Evolutionary conservation across 2,113 vertebrate species (phyloP).

Genomic region (Rhinoptilus africanus): DNA sequence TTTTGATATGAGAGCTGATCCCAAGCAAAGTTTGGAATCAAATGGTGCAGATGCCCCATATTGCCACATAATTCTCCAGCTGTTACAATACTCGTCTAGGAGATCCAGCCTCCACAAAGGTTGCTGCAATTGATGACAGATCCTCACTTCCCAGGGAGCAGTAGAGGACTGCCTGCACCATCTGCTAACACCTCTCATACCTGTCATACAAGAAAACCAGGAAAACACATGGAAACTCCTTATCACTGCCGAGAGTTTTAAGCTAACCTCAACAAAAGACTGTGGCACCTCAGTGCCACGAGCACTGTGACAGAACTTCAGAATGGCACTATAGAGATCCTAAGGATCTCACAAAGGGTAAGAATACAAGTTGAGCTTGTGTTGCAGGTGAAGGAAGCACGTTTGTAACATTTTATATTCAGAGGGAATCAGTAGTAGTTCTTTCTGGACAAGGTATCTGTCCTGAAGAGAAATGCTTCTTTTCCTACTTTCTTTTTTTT

Average conservation of each 20-base stretch:
- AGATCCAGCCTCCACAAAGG: not conserved
- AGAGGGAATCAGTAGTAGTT: not conserved
- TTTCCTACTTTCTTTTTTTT: not conserved
- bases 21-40: not conserved
- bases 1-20: not conserved
- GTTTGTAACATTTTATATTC: not conserved
- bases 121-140: not conserved
- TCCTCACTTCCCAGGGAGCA: not conserved
- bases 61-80: not conserved
- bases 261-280: not conserved
- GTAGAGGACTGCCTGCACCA: not conserved
- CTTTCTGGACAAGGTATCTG: not conserved
- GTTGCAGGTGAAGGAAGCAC: not conserved
- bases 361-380: not conserved
- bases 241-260: not conserved
- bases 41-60: fast-evolving
- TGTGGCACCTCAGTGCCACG: not conserved
- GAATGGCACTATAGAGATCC: not conserved
- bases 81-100: not conserved
- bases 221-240: not conserved
- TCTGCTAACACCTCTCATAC: not conserved
- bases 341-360: not conserved
- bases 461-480: not conserved
- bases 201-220: not conserved
- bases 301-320: not conserved